A percentile compares a stretch with the other conserved stretches of the same genome.
Conservation (phyloP, 1,140 invertebrate genomes). For the Saxidomus purpurata region DNA sequence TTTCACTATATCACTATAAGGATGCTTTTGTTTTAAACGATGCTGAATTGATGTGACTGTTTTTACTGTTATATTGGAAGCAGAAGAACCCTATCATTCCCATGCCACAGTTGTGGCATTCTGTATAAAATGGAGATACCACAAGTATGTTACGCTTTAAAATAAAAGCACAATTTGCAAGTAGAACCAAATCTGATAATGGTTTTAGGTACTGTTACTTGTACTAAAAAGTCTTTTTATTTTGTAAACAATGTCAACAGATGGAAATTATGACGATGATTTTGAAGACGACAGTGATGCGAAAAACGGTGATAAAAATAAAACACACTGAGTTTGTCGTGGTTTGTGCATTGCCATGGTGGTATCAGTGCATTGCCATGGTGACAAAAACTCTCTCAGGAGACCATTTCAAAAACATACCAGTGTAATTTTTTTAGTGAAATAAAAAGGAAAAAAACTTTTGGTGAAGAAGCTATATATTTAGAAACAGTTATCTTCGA, state of each 20-base stretch:
- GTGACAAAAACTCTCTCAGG: conserved; percentile 17
- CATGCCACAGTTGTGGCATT: too few relatives aligned
- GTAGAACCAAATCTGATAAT: background rate
- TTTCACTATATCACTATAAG: too few relatives aligned
- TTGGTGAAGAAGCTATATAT: too few relatives aligned
- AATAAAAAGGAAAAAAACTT: too few relatives aligned
- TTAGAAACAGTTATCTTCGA: too few relatives aligned
- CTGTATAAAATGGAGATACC: too few relatives aligned
- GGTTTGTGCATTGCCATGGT: conserved; percentile 48
- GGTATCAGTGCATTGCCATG: conserved; percentile 3
- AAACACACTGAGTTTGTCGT: conserved; percentile 54
- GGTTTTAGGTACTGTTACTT: background rate
- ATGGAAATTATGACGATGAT: conserved; percentile 70
- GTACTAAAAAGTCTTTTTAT: background rate
- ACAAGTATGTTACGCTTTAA: too few relatives aligned
- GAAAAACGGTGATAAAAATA: conserved; percentile 67
- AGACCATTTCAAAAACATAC: conserved; percentile 42
- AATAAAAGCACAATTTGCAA: background rate
- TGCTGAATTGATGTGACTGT: too few relatives aligned
- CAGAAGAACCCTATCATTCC: too few relatives aligned
- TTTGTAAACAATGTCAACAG: conserved; percentile 37
- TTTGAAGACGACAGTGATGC: conserved; percentile 63
- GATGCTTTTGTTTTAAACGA: too few relatives aligned
- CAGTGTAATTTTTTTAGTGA: too few relatives aligned
- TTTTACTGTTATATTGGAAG: too few relatives aligned